These are phyloP conservation scores for Orthosia gracilis DNA, from an alignment of 2,888 invertebrate species.

Conservation along the genomic window DNA sequence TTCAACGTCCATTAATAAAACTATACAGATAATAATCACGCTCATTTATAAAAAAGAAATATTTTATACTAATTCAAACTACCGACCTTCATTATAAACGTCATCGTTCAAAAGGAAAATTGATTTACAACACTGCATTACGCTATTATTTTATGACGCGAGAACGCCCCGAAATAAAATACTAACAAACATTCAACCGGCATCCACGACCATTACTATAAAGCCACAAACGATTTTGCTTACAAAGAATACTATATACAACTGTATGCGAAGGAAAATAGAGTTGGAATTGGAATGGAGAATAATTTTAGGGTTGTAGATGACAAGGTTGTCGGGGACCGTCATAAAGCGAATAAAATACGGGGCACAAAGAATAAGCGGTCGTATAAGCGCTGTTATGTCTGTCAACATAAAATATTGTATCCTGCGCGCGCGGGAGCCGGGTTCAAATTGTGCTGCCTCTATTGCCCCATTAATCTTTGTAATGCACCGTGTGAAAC, in stretches of 20 bases:
- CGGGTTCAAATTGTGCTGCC: constrained; percentile 87
- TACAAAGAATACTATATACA: constrained; percentile 32
- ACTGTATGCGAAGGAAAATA: constrained; percentile 64
- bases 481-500: constrained; percentile 86
- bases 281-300: constrained; percentile 67
- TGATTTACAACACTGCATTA: constrained; percentile 90
- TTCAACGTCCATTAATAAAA: constrained; percentile 76
- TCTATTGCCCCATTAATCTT: constrained; percentile 89
- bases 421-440: constrained; percentile 88
- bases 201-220: constrained; percentile 89
- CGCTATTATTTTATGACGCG: constrained; percentile 91
- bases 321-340: constrained; percentile 78
- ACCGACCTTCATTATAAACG: constrained; percentile 88
- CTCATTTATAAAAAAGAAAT: constrained; percentile 78
- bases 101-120: constrained; percentile 89
- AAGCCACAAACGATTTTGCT: constrained; percentile 69
- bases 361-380: constrained; percentile 91
- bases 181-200: constrained; percentile 90
- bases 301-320: constrained; percentile 52
- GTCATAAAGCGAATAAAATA: constrained; percentile 91
- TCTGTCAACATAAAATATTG: constrained; percentile 91
- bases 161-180: constrained; percentile 91
- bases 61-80: constrained; percentile 84
- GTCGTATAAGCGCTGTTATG: constrained; percentile 90
- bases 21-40: constrained; percentile 79